Evolutionary conservation across 2,888 invertebrate genomes (phyloP).

Genomic region (Phanerotoma sp.): DNA sequence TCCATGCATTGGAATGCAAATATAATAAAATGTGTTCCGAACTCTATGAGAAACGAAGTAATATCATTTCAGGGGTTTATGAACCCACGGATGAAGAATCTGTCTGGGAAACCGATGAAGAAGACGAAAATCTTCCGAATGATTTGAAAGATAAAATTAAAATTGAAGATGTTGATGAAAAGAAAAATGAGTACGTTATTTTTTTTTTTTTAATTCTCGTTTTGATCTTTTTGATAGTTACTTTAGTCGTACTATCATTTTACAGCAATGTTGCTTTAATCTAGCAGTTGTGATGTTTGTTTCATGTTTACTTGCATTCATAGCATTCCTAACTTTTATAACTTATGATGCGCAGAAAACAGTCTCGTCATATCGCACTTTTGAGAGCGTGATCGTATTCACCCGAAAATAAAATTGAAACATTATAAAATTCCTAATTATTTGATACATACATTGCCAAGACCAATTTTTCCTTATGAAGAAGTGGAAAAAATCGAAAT

Average conservation of each 20-base stretch:
- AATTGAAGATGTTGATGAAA: conserved; percentile 64
- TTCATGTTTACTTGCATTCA: no score
- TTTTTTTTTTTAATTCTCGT: neutral
- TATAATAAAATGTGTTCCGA: conserved; percentile 80
- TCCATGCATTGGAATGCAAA: conserved; percentile 90
- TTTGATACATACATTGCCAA: no score
- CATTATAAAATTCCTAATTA: no score
- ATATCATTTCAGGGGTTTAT: conserved; percentile 69
- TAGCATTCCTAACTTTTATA: no score
- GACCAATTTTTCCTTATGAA: no score
- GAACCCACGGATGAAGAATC: conserved; percentile 92
- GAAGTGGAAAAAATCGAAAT: no score
- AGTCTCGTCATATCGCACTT: no score
- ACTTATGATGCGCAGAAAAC: no score
- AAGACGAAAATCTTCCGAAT: conserved; percentile 67
- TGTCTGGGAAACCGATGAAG: conserved; percentile 83
- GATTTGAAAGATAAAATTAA: conserved; percentile 68
- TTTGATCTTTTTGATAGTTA: neutral
- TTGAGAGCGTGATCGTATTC: no score
- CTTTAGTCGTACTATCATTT: neutral
- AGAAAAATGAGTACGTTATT: conserved; percentile 55
- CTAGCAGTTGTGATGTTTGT: no score
- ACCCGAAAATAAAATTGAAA: no score
- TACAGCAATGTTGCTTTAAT: no score
- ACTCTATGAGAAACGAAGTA: conserved; percentile 72